phyloP scores from a whole-genome alignment of 2,888 invertebrate species.

The Nomada flava region DNA sequence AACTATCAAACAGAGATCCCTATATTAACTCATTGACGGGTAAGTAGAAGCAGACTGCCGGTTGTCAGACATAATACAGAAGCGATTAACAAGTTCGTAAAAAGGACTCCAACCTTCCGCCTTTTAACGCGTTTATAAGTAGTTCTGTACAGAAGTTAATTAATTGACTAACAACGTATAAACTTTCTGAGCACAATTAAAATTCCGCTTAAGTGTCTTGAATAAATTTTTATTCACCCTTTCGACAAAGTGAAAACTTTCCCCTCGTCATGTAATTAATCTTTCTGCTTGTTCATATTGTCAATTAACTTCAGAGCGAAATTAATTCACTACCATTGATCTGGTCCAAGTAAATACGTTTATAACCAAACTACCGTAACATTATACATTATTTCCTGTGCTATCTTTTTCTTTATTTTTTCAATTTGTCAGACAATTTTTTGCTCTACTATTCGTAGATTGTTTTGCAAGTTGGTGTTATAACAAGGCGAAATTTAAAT shows the following conservation, averaged over 20 bases:
- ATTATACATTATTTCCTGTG: too few species aligned
- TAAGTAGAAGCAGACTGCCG: too few species aligned
- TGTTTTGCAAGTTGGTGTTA: background rate
- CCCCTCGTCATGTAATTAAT: background rate
- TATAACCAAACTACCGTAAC: too few species aligned
- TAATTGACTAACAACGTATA: background rate
- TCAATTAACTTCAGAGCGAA: too few species aligned
- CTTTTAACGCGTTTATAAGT: background rate
- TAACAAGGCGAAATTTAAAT: constrained; percentile 8
- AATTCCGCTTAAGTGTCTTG: background rate
- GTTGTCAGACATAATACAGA: background rate
- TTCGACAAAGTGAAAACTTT: background rate
- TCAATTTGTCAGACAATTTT: background rate
- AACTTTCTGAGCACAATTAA: constrained; percentile 9
- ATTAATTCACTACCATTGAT: too few species aligned
- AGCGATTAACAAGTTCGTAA: background rate
- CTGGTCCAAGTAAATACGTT: too few species aligned
- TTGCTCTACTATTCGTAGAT: background rate
- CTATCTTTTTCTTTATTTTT: background rate
- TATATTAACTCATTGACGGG: too few species aligned
- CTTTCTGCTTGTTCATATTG: too few species aligned
- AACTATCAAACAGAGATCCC: too few species aligned
- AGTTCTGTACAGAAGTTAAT: background rate
- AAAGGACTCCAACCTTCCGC: background rate
- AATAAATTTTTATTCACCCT: constrained; percentile 1